These are phyloP conservation scores for Vipera latastei DNA, from an alignment of 2,797 vertebrate genomes.

Conservation along the genomic window DNA sequence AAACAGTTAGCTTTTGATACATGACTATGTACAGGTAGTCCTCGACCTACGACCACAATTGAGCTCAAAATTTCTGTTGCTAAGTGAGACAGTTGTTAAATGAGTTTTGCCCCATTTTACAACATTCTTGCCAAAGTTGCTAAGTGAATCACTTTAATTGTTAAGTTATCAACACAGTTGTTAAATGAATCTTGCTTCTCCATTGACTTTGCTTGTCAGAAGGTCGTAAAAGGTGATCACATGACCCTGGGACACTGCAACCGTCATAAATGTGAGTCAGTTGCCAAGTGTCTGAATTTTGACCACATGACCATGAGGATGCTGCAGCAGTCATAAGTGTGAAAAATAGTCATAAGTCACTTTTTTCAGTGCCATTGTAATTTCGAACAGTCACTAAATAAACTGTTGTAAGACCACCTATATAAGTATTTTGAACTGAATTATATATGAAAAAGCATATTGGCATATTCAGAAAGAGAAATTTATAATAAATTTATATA, in stretches of 20 bases:
- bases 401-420: neutral
- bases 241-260: neutral
- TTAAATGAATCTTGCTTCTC: no score
- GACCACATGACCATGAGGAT: neutral
- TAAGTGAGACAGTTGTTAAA: no score
- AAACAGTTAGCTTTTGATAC: conserved; percentile 33
- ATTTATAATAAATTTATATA: neutral
- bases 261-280: neutral
- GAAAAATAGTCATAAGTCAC: neutral
- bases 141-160: no score
- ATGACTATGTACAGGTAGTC: neutral
- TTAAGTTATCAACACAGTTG: no score
- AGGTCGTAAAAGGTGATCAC: neutral
- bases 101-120: no score
- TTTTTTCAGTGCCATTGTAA: neutral
- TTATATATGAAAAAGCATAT: neutral
- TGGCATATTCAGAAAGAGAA: neutral
- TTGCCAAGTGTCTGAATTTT: neutral
- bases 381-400: neutral
- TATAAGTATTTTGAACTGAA: conserved; percentile 1
- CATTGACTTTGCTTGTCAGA: no score
- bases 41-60: no score
- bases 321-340: neutral
- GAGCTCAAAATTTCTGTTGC: no score
- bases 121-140: no score